These are phyloP conservation scores for Steinernema scapterisci DNA, from an alignment of 2,888 invertebrate species.

Conservation along the genomic window DNA sequence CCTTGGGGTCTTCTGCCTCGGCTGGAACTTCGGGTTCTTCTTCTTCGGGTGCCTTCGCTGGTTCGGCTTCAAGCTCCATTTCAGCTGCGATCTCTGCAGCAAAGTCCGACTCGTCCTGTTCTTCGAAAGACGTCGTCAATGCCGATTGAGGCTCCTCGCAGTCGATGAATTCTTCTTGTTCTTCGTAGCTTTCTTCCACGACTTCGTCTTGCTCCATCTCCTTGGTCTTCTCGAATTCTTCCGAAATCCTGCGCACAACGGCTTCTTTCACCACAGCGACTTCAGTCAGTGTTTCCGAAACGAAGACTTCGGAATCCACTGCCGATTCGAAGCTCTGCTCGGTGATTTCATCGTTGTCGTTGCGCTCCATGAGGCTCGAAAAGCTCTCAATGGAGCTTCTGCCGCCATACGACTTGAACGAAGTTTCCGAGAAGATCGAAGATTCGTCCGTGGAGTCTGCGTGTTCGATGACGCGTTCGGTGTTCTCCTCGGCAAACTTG, in stretches of 20 bases:
- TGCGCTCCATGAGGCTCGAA: no score
- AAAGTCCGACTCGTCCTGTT: neutral
- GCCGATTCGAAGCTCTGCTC: slow-evolving; percentile 2
- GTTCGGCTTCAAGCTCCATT: neutral
- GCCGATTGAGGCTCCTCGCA: neutral
- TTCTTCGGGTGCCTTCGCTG: neutral
- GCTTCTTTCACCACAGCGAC: neutral
- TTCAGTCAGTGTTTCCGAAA: neutral
- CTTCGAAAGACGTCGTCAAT: neutral
- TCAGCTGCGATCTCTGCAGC: neutral
- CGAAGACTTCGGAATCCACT: neutral
- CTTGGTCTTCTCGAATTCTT: neutral
- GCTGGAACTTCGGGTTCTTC: no score
- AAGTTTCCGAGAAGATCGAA: slow-evolving; percentile 5
- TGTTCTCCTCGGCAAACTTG: no score
- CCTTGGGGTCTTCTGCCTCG: no score
- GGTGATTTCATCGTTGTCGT: neutral
- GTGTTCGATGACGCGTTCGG: neutral
- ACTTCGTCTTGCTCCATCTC: neutral
- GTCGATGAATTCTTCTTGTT: neutral
- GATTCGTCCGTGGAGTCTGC: neutral
- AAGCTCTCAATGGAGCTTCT: no score
- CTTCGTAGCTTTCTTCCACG: neutral
- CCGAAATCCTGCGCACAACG: neutral
- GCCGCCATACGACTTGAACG: neutral